Conservation (phyloP, 2,888 invertebrate genomes). For the Ctena decussata region DNA sequence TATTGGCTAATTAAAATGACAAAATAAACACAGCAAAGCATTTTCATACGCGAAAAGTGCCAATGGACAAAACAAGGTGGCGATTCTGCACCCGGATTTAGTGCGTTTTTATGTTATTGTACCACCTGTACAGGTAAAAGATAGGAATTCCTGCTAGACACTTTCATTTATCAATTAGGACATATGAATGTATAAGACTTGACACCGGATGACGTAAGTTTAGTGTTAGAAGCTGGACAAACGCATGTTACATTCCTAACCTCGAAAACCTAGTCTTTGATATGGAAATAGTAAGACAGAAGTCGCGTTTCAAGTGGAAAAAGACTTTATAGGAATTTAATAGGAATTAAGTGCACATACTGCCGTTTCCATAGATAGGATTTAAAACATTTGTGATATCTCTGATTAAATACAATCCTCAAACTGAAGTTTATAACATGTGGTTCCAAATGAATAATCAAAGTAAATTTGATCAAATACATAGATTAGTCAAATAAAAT, state of each 20-base stretch:
- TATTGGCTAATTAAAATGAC: conserved; percentile 4
- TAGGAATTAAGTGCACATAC: neutral
- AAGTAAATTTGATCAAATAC: neutral
- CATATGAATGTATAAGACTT: neutral
- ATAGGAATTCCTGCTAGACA: neutral
- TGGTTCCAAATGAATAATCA: neutral
- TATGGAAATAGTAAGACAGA: neutral
- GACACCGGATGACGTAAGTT: neutral
- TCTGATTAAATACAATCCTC: too few relatives aligned
- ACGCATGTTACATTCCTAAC: neutral
- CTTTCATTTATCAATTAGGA: neutral
- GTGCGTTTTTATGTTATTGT: neutral
- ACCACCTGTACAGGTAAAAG: neutral
- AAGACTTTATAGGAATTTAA: neutral
- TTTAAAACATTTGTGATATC: too few relatives aligned
- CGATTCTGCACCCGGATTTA: neutral
- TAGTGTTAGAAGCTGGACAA: neutral
- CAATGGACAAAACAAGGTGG: neutral
- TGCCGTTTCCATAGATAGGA: neutral
- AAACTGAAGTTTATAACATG: neutral
- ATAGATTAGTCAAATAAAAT: conserved; percentile 37
- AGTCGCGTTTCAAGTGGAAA: neutral
- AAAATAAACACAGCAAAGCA: neutral
- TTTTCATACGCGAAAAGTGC: neutral
- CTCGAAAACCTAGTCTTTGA: neutral